Evolutionary conservation across 2,888 invertebrate genomes (phyloP), one percentile per base, ranked within the genome.

Genomic region (Diplazon laetatorius): DNA sequence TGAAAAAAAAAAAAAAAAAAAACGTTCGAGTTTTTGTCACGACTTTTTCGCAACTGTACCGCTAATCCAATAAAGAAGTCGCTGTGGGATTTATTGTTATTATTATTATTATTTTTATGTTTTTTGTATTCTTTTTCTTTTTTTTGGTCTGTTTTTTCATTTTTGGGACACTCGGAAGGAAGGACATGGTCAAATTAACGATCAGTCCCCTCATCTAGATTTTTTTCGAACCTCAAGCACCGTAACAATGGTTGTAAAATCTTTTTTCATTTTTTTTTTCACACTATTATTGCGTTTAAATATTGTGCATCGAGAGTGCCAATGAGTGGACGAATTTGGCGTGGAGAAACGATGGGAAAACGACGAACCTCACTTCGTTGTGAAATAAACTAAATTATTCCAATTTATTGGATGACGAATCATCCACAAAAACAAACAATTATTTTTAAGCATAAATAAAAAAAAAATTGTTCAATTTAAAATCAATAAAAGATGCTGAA

Each of bases 61-160:
- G 25, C 30, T 62, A 62, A 44, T 63, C 62, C 62, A 63, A 46
- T 63, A 48, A 63, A 63, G 35, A 48, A 62, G 22, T 60, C 1
- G 60, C 20, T 22, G 14, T 39, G 39, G 42, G 22, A 30, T n/a
- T n/a, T n/a, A n/a, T n/a, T n/a, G n/a, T n/a, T n/a, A n/a, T n/a
- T n/a, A n/a, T n/a, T n/a, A n/a, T n/a, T n/a, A n/a, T n/a, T n/a
- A n/a, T n/a, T n/a, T n/a, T n/a, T n/a, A 2, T 30, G 6, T 30
- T 30, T 30, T 30, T 30, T 30, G 2, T 5, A 5, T 30, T 30
- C 6, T 5, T 30, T 30, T 30, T 30, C 30, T 30, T 5, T 30
- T 30, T 30, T 30, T 30, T 30, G 2, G 6, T 30, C 6, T 30
- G 2, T 5, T 30, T 30, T 30, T 30, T 18, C n/a, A 9, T 30